Percentiles rank a stretch among this genome's conserved stretches.
These are phyloP conservation scores for Micrasema minimum DNA, from an alignment of 1,140 invertebrate genomes.

Conservation along the genomic window DNA sequence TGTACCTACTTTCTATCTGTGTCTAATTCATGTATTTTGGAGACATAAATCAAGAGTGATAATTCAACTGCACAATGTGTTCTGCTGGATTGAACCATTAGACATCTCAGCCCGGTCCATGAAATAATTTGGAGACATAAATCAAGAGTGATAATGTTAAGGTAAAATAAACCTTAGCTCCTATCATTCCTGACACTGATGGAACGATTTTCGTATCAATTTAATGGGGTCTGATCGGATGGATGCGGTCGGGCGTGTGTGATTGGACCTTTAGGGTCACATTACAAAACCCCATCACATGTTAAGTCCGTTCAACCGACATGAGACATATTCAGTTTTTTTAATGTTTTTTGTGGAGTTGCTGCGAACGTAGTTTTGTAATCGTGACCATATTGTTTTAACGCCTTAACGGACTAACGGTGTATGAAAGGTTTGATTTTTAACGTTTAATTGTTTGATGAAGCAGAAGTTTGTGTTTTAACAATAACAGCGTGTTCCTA, in stretches of 20 bases:
- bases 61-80: background rate
- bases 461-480: too few species aligned
- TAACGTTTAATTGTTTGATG: too few species aligned
- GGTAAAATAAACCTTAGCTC: too few species aligned
- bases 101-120: background rate
- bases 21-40: background rate
- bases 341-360: background rate
- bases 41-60: background rate
- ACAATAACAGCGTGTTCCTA: too few species aligned
- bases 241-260: slow-evolving; percentile 10
- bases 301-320: background rate
- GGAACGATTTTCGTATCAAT: slow-evolving; percentile 47
- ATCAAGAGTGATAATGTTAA: too few species aligned
- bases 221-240: slow-evolving; percentile 42
- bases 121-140: slow-evolving; percentile 1
- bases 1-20: background rate
- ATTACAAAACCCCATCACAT: background rate
- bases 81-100: background rate
- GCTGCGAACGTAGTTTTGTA: background rate
- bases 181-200: slow-evolving; percentile 46
- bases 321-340: background rate
- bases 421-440: background rate
- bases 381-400: background rate
- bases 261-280: background rate
- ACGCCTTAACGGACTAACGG: background rate